phyloP scores from a whole-genome alignment of 2,113 vertebrate genomes.

The Eleginops maclovinus region DNA sequence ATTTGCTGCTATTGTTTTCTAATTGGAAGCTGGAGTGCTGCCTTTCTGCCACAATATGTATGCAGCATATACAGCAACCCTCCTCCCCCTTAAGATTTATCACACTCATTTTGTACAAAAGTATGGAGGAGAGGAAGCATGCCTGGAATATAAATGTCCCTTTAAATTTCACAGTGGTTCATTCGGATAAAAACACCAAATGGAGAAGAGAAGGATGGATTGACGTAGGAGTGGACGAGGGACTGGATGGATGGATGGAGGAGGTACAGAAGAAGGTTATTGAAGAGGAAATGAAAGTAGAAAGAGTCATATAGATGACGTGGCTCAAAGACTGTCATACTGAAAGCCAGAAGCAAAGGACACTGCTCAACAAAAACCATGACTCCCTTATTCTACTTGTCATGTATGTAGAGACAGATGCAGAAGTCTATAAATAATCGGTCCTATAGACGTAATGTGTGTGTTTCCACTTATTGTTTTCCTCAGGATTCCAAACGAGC shows the following conservation, averaged over 20 bases:
- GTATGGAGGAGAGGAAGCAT: constrained; percentile 23
- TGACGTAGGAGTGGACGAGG: constrained; percentile 10
- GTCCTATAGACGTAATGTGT: not conserved
- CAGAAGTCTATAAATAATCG: not conserved
- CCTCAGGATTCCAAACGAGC: not conserved
- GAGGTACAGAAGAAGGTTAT: not conserved
- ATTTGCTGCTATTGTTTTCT: not conserved
- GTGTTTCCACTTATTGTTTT: not conserved
- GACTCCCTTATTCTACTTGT: not conserved
- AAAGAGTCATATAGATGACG: not conserved
- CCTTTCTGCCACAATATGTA: constrained; percentile 33
- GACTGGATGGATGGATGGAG: not conserved
- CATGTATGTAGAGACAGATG: not conserved
- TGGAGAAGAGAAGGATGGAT: not conserved
- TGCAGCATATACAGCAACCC: constrained; percentile 29
- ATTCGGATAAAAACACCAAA: not conserved
- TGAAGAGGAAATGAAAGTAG: not conserved
- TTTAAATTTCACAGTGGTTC: constrained; percentile 9
- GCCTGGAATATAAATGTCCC: constrained; percentile 60
- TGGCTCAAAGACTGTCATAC: not conserved
- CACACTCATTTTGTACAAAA: constrained; percentile 56
- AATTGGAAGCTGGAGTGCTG: constrained; percentile 4
- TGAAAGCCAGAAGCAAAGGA: not conserved
- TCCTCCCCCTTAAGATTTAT: constrained; percentile 57
- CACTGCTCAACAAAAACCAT: not conserved